Percentiles rank a stretch among this genome's conserved stretches.
phyloP scores from a whole-genome alignment of 2,888 invertebrate genomes.

The Nephrotoma flavescens region DNA sequence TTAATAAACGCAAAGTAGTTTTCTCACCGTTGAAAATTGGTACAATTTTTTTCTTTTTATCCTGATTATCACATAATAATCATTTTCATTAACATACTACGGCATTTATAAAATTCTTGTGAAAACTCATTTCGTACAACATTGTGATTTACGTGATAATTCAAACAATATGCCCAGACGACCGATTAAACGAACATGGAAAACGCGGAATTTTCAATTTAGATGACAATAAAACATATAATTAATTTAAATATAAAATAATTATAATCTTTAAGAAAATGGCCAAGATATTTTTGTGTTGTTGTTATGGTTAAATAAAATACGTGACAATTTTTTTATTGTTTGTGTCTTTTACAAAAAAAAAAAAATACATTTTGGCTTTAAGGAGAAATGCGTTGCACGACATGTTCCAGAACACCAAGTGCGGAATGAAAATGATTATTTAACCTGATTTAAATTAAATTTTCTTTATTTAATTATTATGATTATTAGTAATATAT shows the following conservation, averaged over 20 bases:
- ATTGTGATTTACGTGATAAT: neutral
- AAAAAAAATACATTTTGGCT: neutral
- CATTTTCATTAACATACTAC: neutral
- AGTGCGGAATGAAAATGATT: neutral
- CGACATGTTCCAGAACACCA: neutral
- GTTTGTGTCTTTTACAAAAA: neutral
- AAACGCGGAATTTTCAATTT: neutral
- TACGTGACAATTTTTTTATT: neutral
- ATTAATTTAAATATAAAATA: neutral
- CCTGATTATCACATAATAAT: neutral
- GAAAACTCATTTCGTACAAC: neutral
- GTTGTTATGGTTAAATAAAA: neutral
- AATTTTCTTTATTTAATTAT: neutral
- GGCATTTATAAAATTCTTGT: neutral
- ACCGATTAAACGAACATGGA: neutral
- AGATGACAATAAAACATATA: neutral
- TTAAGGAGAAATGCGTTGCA: neutral
- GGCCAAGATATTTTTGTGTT: neutral
- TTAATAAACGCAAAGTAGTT: neutral
- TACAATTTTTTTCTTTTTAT: neutral
- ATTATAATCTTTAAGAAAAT: neutral
- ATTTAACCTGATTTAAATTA: neutral
- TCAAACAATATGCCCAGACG: neutral
- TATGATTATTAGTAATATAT: neutral
- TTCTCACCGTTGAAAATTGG: neutral